Base-by-base conservation (phyloP, 2,113 vertebrate genomes). In the Oenanthe oenanthe region DNA sequence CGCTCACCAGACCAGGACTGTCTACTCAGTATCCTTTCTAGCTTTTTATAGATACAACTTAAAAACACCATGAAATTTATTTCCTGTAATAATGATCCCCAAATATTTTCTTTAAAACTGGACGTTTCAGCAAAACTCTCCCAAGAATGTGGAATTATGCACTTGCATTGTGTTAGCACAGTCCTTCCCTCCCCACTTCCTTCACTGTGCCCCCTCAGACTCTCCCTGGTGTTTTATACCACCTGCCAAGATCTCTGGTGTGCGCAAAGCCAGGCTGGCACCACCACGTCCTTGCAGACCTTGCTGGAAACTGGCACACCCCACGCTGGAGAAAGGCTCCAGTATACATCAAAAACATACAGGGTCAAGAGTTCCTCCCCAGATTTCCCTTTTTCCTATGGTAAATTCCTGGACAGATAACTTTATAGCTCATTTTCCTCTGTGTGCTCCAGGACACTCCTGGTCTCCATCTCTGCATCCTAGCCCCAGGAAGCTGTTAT, bases 1-100 rank as follows among this genome's bases (percentile, higher is more conserved):
- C 74, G 14, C 92, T 95, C 82, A 67, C 65, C 92, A 97, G 40
- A 93, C 83, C 93, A 94, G 89, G 18, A 66, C 85, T 97, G 97
- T 97, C 95, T 95, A 94, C 82, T 60, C 85, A 43, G 87, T 94
- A 95, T 97, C 95, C 92, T 90, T 97, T 94, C 92, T 78, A 92
- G 96, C 71, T 97, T 98, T 98, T 97, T 97, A 98, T 92, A 97
- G 96, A 95, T 95, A 95, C 66, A 62, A 67, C 62, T 83, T 89
- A 87, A 97, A 98, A 95, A 95, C 54, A 89, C 79, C 86, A 87
- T 92, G 82, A 98, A 98, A 97, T 98, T 73, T 92, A 95, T 92
- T 97, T 98, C 92, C 94, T 95, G 91, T 93, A 95, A 91, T 76
- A 95, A 94, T 78, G 53, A 96, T 95, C 95, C 89, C 86, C 97